Evolutionary conservation across 2,888 invertebrate species (phyloP), one percentile per base, ranked within the genome.

Genomic region (Clunio marinus): DNA sequence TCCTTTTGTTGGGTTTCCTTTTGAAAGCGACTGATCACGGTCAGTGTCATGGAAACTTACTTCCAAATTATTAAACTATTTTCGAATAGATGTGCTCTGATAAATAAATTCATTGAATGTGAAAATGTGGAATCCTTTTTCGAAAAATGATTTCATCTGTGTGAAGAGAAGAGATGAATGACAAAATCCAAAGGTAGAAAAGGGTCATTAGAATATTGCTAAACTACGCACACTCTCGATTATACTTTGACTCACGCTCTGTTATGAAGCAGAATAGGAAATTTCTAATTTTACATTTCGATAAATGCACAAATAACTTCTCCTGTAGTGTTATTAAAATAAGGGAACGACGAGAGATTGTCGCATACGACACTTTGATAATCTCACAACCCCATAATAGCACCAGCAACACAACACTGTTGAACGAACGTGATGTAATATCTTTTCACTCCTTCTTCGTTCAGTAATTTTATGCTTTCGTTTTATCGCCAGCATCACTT

Each of bases 351-450:
- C n/a, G n/a, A n/a, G n/a, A n/a, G n/a, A n/a, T n/a, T n/a, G n/a
- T 7, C 32, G 4, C 32, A 32, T 4, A 32, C 4, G 32, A 4
- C 10, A 32, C 10, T 7, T 32, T 10, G 32, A 32, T 10, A 32
- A 32, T 32, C 32, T 32, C 32, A 32, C 10, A 4, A 32, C 10
- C 10, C 32, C 32, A 7, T 32, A 7, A 32, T 32, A 32, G 32
- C 32, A 32, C 4, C 32, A 7, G 4, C 32, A 32, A 8, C 32
- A 4, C 32, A 7, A 8, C 32, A 7, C 32, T 32, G 8, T 32
- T 32, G 32, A n/a, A n/a, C n/a, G n/a, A n/a, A 59, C 59, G 59
- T 59, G 32, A 59, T 59, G 59, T 59, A 59, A 59, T 59, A 59
- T 41, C 15, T 41, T n/a, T 41, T 15, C 10, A 7, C 15, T 41